Conservation (phyloP, 92 coral and sea anemone genomes). For the Desmophyllum pertusum region DNA sequence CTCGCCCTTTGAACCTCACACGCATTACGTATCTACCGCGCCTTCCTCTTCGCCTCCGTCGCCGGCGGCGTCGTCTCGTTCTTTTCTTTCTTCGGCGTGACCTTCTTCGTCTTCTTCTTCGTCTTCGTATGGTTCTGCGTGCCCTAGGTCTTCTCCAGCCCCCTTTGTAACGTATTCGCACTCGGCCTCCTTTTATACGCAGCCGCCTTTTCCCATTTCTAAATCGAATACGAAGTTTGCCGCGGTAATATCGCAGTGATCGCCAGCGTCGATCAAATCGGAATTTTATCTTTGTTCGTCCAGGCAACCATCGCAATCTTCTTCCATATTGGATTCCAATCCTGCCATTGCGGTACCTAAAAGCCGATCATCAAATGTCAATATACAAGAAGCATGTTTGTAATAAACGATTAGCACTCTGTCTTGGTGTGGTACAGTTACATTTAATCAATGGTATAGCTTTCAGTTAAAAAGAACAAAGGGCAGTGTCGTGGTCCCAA, state of each 20-base stretch:
- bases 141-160: slow-evolving; percentile 5
- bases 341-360: slow-evolving; percentile 20
- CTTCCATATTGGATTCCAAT: slow-evolving; percentile 20
- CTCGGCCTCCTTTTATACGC: neutral
- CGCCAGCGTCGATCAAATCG: slow-evolving; percentile 36
- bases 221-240: slow-evolving; percentile 19
- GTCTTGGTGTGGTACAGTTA: neutral
- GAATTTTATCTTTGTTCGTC: neutral
- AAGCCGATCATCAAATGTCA: neutral
- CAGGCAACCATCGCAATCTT: slow-evolving; percentile 18
- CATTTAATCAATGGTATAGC: no score
- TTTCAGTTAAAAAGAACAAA: no score
- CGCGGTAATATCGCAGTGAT: slow-evolving; percentile 13
- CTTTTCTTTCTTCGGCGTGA: slow-evolving; percentile 25
- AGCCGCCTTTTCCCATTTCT: neutral
- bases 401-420: neutral
- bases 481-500: neutral
- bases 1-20: neutral
- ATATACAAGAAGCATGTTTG: neutral
- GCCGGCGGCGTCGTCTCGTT: slow-evolving; percentile 24
- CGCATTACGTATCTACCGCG: slow-evolving; percentile 26
- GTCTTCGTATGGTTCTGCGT: slow-evolving; percentile 13
- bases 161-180: neutral
- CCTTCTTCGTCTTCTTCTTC: slow-evolving; percentile 29
- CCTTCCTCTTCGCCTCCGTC: slow-evolving; percentile 25